These are phyloP conservation scores for Eupristina koningsbergeri DNA, from an alignment of 1,140 invertebrate species.

Conservation along the genomic window DNA sequence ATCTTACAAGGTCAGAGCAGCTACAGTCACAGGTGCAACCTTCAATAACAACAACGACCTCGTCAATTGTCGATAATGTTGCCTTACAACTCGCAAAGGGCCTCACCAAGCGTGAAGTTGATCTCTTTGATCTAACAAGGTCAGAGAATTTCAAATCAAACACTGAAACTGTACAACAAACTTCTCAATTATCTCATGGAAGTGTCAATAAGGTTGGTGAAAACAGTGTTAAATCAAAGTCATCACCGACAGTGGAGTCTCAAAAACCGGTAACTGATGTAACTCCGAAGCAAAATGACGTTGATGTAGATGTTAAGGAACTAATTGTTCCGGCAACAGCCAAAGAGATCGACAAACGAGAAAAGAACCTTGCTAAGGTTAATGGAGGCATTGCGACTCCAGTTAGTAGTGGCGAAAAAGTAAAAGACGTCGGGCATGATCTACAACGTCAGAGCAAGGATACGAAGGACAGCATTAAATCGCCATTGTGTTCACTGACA, in stretches of 20 bases:
- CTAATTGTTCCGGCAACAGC: background rate
- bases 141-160: conserved; percentile 8
- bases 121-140: conserved; percentile 35
- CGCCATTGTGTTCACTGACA: background rate
- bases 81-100: conserved; percentile 56
- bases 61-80: conserved; percentile 50
- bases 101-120: conserved; percentile 41
- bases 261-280: background rate
- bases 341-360: conserved; percentile 47
- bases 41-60: background rate
- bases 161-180: background rate
- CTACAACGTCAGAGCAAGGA: conserved; percentile 30
- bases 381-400: conserved; percentile 47
- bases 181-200: background rate
- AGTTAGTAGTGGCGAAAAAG: conserved; percentile 26
- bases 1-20: background rate
- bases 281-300: background rate
- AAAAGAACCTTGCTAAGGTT: conserved; percentile 42
- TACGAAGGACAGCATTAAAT: conserved; percentile 39
- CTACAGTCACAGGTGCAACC: background rate
- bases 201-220: background rate
- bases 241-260: background rate
- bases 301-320: background rate
- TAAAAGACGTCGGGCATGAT: conserved; percentile 23
- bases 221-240: background rate